Base-by-base conservation (phyloP, 2,797 vertebrate species). In the Neosilurus mollespiculum region DNA sequence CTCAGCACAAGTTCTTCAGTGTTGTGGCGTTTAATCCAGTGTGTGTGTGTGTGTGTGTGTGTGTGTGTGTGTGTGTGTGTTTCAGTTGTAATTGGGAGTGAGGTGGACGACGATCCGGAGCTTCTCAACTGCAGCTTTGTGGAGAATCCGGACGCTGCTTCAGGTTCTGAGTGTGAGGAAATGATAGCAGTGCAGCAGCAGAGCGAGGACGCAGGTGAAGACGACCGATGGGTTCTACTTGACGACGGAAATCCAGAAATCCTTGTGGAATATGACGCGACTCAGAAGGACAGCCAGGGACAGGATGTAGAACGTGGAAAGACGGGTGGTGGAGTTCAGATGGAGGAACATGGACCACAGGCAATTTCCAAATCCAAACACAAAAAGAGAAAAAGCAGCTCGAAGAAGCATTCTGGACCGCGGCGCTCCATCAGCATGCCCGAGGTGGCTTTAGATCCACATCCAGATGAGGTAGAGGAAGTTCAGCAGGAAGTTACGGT, bases 351-450 rank as follows among this genome's bases (percentile, higher is more conserved):
- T 22, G 71, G 67, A 16, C 30, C 64, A 0, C 62, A 61, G 14
- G 1, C 62, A 1, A 4, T n/a, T 16, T 70, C 58, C n/a, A 61
- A 65, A 24, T 30, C 56, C 18, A 64, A 65, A 24, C 37, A 51
- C 18, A 64, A 78, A 76, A 64, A 69, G 16, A 37, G 30, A 0
- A 82, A 82, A 64, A 83, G 72, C 16, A 81, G 34, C 30, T 77
- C 79, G 15, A 86, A 77, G 71, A 87, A 76, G 18, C 78, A 79
- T 12, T 72, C 85, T 0, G 69, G 56, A 0, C 87, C 93, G 3
- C 91, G 91, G 0, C 89, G 91, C 8, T 93, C 92, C 1, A 82
- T 93, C 56, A 93, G 93, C 84, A 89, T 93, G 85, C 92, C 93
- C 0, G 91, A 91, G 53, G 90, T 89, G 26, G 75, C 73, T 6